phyloP scores from a whole-genome alignment of 1,140 invertebrate genomes.

The Dermatophagoides farinae region DNA sequence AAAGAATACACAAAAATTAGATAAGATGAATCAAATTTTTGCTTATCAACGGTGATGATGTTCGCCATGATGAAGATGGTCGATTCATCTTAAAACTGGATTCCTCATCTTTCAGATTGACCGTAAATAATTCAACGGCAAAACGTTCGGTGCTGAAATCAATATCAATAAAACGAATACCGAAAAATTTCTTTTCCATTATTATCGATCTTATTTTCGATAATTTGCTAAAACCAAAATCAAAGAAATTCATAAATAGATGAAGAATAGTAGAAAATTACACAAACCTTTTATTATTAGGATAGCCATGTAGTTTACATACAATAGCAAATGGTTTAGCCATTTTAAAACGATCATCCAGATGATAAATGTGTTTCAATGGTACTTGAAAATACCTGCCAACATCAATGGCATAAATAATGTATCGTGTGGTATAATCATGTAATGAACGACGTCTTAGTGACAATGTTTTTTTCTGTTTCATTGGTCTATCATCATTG shows the following conservation, averaged over 20 bases:
- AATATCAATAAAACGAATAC: constrained; percentile 2
- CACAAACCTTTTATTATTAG: background rate
- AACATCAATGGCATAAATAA: background rate
- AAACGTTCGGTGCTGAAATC: background rate
- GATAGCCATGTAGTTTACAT: background rate
- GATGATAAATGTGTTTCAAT: background rate
- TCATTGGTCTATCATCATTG: background rate
- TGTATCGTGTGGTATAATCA: background rate
- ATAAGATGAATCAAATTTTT: no score
- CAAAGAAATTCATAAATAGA: background rate
- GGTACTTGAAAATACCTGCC: background rate
- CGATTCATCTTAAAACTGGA: no score
- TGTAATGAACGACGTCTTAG: background rate
- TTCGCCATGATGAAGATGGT: no score
- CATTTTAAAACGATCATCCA: background rate
- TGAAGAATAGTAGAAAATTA: background rate
- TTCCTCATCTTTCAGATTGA: no score
- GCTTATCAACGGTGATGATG: no score
- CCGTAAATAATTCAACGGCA: no score
- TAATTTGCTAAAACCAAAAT: background rate
- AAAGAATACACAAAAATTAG: no score
- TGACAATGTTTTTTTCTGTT: background rate
- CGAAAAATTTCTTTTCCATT: background rate
- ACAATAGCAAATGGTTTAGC: constrained; percentile 6
- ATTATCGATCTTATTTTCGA: background rate